phyloP scores from a whole-genome alignment of 2,888 invertebrate species.

The Acronicta psi region DNA sequence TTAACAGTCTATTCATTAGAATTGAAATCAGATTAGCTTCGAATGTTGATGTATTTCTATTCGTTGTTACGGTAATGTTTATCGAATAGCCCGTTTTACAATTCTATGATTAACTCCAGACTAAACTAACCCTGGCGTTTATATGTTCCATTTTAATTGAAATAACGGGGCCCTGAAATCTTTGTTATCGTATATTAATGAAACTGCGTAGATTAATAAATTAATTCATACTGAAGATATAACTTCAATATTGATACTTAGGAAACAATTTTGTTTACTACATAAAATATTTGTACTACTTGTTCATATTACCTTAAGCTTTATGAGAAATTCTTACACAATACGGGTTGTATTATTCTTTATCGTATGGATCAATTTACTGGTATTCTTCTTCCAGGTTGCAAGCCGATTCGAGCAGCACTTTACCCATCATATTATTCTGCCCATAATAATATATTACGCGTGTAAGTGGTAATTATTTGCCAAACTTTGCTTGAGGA shows the following conservation, averaged over 20 bases:
- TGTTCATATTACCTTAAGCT: constrained; percentile 6
- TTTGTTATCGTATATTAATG: constrained; percentile 22
- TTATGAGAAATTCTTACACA: constrained; percentile 1
- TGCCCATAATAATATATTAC: constrained; percentile 38
- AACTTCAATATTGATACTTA: constrained; percentile 20
- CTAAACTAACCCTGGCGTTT: constrained; percentile 38
- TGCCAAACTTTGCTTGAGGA: neutral
- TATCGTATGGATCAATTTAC: constrained; percentile 45
- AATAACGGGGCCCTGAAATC: constrained; percentile 22
- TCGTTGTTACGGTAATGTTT: constrained; percentile 33
- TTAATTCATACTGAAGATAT: constrained; percentile 18
- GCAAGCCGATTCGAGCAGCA: constrained; percentile 45
- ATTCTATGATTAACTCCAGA: constrained; percentile 44
- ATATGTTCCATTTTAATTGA: constrained; percentile 34
- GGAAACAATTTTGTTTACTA: constrained; percentile 12
- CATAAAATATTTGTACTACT: constrained; percentile 7
- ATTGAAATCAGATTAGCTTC: constrained; percentile 29
- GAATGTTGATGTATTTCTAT: constrained; percentile 36
- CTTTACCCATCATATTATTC: constrained; percentile 26
- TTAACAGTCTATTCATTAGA: too few relatives aligned
- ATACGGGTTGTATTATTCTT: constrained; percentile 27
- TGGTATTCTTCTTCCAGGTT: constrained; percentile 41
- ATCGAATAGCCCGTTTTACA: constrained; percentile 29
- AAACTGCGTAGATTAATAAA: constrained; percentile 25
- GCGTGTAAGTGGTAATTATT: constrained; percentile 30